Conservation (phyloP, 2,113 vertebrate genomes). For the Turnix velox region DNA sequence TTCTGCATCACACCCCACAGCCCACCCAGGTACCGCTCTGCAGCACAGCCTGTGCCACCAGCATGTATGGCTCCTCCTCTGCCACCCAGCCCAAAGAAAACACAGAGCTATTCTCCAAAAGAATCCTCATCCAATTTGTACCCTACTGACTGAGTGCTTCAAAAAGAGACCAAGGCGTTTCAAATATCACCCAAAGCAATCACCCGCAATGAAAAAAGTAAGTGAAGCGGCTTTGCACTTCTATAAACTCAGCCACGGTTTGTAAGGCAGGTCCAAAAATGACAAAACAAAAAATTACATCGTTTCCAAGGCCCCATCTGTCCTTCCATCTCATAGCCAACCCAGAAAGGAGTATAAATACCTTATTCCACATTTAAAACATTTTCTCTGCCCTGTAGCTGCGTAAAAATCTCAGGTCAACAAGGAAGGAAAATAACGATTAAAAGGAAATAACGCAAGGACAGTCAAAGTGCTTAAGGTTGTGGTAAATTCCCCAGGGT, state of each 20-base stretch:
- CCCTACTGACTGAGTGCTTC: fast-evolving
- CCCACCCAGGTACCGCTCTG: neutral
- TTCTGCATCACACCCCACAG: neutral
- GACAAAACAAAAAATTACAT: slow-evolving; percentile 19
- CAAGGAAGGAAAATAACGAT: neutral
- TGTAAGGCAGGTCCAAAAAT: neutral
- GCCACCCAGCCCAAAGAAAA: neutral
- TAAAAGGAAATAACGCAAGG: neutral
- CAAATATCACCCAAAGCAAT: neutral
- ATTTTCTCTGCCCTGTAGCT: neutral
- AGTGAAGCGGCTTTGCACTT: neutral
- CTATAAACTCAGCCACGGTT: neutral
- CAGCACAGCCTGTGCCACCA: neutral
- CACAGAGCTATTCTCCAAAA: neutral
- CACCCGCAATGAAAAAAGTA: neutral
- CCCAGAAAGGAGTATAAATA: neutral
- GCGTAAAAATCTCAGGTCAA: neutral
- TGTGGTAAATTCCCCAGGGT: neutral
- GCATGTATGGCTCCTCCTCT: neutral
- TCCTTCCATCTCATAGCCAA: neutral
- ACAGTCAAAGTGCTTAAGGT: neutral
- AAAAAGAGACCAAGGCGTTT: neutral
- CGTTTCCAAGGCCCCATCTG: neutral
- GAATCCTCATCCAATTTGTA: neutral
- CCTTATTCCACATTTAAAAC: neutral